Evolutionary conservation across 2,888 invertebrate genomes (phyloP).

Genomic region (Trissolcus japonicus): DNA sequence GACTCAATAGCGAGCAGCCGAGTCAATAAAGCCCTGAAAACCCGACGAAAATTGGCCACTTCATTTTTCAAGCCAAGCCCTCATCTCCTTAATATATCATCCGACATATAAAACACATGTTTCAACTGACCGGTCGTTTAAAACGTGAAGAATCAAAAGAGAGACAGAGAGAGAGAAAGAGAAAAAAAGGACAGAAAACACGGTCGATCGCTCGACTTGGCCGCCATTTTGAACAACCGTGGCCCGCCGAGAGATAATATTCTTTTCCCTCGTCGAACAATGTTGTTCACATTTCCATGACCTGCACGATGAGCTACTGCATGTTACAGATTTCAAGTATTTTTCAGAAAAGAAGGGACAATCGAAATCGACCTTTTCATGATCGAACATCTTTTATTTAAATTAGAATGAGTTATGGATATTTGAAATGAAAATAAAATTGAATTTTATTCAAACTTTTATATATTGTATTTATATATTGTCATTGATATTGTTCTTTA

Average conservation of each 20-base stretch:
- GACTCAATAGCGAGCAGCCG: slow-evolving; percentile 30
- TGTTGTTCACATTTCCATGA: slow-evolving; percentile 65
- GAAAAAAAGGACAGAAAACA: slow-evolving; percentile 27
- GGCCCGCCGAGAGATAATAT: slow-evolving; percentile 64
- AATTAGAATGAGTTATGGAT: too few relatives aligned
- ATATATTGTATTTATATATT: too few relatives aligned
- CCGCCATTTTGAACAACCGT: slow-evolving; percentile 72
- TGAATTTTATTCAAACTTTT: too few relatives aligned
- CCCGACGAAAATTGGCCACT: slow-evolving; percentile 48
- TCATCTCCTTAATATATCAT: slow-evolving; percentile 46
- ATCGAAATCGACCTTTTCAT: too few relatives aligned
- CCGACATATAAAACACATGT: slow-evolving; percentile 42
- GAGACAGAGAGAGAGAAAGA: slow-evolving; percentile 6
- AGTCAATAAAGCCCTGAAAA: slow-evolving; percentile 32
- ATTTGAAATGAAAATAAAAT: too few relatives aligned
- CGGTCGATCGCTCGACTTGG: slow-evolving; percentile 70
- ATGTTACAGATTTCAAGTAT: slow-evolving; percentile 30
- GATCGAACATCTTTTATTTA: too few relatives aligned
- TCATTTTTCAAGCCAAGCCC: slow-evolving; percentile 40
- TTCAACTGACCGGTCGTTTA: slow-evolving; percentile 9
- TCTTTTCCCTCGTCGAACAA: slow-evolving; percentile 67
- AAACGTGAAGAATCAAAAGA: slow-evolving; percentile 4
- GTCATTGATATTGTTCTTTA: too few relatives aligned
- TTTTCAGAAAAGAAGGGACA: too few relatives aligned
- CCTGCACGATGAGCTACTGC: slow-evolving; percentile 40